phyloP scores from a whole-genome alignment of 1,140 invertebrate species.

The Oncopodura yosiiana region DNA sequence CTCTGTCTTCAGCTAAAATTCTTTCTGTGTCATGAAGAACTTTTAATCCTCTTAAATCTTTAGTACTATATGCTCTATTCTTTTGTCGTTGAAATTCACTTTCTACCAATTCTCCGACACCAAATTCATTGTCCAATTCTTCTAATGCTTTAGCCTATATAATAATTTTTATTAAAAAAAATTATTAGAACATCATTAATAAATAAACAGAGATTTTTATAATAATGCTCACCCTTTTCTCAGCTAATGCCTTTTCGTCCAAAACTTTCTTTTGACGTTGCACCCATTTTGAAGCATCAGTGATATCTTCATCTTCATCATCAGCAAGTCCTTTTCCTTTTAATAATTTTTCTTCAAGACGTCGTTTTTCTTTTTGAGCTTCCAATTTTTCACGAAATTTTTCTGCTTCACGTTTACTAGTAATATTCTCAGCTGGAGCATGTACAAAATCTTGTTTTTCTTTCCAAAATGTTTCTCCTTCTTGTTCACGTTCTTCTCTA shows the following conservation, averaged over 20 bases:
- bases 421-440: conserved; percentile 73
- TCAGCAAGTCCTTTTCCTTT: conserved; percentile 61
- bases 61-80: conserved; percentile 53
- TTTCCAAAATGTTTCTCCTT: conserved; percentile 43
- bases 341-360: conserved; percentile 60
- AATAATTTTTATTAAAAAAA: conserved; percentile 3
- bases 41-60: conserved; percentile 68
- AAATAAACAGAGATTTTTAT: neutral
- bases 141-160: conserved; percentile 77
- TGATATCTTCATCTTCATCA: conserved; percentile 56
- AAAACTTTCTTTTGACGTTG: conserved; percentile 63
- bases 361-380: conserved; percentile 65
- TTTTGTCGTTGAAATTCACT: conserved; percentile 59
- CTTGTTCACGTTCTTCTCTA: conserved; percentile 35
- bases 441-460: conserved; percentile 86
- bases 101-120: conserved; percentile 69
- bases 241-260: conserved; percentile 73
- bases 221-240: conserved; percentile 59
- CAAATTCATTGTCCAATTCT: conserved; percentile 92
- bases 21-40: conserved; percentile 74
- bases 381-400: conserved; percentile 72
- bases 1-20: conserved; percentile 64
- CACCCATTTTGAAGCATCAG: conserved; percentile 68
- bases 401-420: conserved; percentile 62
- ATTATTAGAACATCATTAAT: neutral